Conservation (phyloP, 2,888 invertebrate species). For the Thyatira batis region DNA sequence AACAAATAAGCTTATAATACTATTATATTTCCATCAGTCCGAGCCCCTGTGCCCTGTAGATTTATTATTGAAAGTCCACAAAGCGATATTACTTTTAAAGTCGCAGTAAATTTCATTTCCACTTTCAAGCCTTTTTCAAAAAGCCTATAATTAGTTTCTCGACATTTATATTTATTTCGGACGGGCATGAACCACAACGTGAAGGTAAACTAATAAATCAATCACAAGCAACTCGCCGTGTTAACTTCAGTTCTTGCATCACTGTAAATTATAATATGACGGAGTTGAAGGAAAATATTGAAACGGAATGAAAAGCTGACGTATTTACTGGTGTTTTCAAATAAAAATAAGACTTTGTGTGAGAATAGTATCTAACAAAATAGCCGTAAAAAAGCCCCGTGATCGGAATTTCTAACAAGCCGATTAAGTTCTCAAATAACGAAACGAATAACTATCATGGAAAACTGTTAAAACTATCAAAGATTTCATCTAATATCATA, state of each 20-base stretch:
- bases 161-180: slow-evolving; percentile 36
- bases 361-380: background rate
- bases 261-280: slow-evolving; percentile 35
- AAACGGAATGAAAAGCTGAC: background rate
- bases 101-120: slow-evolving; percentile 27
- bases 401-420: background rate
- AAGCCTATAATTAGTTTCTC: slow-evolving; percentile 38
- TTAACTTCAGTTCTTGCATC: slow-evolving; percentile 39
- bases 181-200: slow-evolving; percentile 23
- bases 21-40: background rate
- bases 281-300: slow-evolving; percentile 2
- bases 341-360: too few relatives aligned
- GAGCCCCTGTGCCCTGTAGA: background rate
- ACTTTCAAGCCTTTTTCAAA: slow-evolving; percentile 25
- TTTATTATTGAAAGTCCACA: background rate
- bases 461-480: slow-evolving; percentile 13
- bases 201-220: slow-evolving; percentile 49
- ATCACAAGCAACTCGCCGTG: slow-evolving; percentile 37
- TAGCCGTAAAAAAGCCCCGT: background rate
- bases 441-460: slow-evolving; percentile 6
- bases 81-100: background rate
- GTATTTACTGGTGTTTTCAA: background rate
- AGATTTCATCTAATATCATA: background rate
- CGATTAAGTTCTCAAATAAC: background rate
- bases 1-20: background rate